Percentiles rank a stretch among this genome's conserved stretches.
Evolutionary conservation across 2,797 vertebrate genomes (phyloP).

Genomic region (Pelochelys cantorii): DNA sequence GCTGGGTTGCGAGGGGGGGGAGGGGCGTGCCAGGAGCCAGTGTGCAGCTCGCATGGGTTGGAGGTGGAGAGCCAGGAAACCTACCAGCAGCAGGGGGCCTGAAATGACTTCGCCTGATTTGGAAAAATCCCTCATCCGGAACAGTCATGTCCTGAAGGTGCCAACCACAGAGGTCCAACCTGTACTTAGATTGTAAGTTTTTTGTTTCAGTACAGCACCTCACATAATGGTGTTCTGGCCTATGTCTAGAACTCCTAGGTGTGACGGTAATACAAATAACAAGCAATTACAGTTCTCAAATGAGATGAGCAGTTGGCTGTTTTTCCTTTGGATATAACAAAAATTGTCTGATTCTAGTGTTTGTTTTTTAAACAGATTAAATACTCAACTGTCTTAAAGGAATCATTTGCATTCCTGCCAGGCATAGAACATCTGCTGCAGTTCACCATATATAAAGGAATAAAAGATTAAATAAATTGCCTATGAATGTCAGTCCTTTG

Average conservation of each 20-base stretch:
- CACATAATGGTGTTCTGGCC: not conserved
- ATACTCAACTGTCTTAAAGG: not conserved
- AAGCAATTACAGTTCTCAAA: not conserved
- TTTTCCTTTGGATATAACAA: not conserved
- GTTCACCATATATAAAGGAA: not conserved
- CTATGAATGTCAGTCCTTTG: not conserved
- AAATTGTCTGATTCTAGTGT: fast-evolving
- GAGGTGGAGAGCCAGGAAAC: too few relatives aligned
- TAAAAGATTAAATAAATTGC: not conserved
- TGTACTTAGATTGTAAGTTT: not conserved
- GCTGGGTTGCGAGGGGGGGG: too few relatives aligned
- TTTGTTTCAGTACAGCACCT: not conserved
- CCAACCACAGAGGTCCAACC: too few relatives aligned
- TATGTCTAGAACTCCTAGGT: not conserved
- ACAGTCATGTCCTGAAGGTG: too few relatives aligned
- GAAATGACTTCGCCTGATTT: too few relatives aligned
- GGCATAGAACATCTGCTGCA: not conserved
- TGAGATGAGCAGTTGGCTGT: not conserved
- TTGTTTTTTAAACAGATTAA: not conserved
- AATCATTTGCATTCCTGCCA: fast-evolving
- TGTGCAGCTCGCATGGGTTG: too few relatives aligned
- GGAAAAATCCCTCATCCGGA: too few relatives aligned
- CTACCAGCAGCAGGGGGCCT: too few relatives aligned
- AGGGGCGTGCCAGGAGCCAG: too few relatives aligned
- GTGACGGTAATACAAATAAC: not conserved